Conservation (phyloP, 2,888 invertebrate species). For the Eueremaeus valkanovi region DNA sequence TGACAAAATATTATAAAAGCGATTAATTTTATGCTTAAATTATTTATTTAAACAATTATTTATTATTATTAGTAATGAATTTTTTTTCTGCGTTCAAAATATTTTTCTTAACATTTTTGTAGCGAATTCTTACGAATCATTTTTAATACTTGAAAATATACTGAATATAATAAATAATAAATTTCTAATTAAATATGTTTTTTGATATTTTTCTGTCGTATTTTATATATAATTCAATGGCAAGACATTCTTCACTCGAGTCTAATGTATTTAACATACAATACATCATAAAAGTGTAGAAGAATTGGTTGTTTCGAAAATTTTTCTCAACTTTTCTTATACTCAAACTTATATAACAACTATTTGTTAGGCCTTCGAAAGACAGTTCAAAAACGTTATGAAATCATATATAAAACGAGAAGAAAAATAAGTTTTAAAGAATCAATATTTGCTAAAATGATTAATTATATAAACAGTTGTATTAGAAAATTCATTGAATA, state of each 20-base stretch:
- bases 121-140: too few species aligned
- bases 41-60: constrained; percentile 22
- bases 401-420: too few species aligned
- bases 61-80: not conserved
- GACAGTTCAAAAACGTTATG: not conserved
- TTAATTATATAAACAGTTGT: not conserved
- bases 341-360: not conserved
- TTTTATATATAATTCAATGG: too few species aligned
- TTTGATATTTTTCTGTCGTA: too few species aligned
- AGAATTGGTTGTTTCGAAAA: not conserved
- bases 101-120: too few species aligned
- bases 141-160: too few species aligned
- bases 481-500: not conserved
- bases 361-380: not conserved
- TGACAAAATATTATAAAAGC: constrained; percentile 8
- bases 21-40: constrained; percentile 18
- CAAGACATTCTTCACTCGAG: too few species aligned
- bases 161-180: too few species aligned
- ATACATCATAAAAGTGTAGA: not conserved
- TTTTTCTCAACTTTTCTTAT: not conserved
- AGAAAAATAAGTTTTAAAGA: not conserved
- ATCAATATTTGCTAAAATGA: not conserved
- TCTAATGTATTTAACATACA: not conserved
- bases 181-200: not conserved
- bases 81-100: not conserved